Evolutionary conservation across 2,113 vertebrate species (phyloP), one percentile per base, ranked within the genome.

Genomic region (Ctenomys sociabilis): DNA sequence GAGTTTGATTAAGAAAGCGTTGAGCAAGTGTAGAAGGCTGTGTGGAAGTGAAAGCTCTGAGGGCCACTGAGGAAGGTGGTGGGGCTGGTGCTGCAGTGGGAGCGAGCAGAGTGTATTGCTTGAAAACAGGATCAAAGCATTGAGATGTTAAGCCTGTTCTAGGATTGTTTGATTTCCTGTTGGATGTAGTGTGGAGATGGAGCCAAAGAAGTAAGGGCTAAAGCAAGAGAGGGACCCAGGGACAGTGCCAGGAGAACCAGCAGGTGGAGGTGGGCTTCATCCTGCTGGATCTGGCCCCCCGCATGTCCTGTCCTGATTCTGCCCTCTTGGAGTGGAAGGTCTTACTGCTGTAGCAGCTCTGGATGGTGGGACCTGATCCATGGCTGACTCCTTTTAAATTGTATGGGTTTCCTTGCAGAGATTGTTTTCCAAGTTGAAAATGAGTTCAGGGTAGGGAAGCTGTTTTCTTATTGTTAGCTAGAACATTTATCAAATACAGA

Each of bases 11-110:
- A 17, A 97, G 98, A 98, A 95, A 26, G 97, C 77, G 83, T 82
- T 97, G 98, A 98, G 99, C 94, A 99, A 96, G 99, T 99, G 97
- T 98, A 96, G 97, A 95, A 97, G 97, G 98, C 82, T 78, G 97
- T 93, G 97, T 2, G 54, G 80, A 80, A 75, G 84, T 28, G 88
- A 70, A 68, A 19, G 75, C n/a, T 57, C 4, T 73, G 63, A 81
- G 14, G 95, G 96, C 77, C 45, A 52, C n/a, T 63, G 32, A 49
- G 49, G 66, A 59, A 30, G 43, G 66, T 64, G n/a, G 43, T 10
- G 22, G 32, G 57, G 59, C 7, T 5, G 28, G 9, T 30, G 59
- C 85, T 7, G 87, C 30, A 72, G 32, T 11, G 14, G n/a, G 28
- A 7, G 73, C 61, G 78, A 95, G 73, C 28, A 63, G 85, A 88